Base-by-base conservation (phyloP, 2,113 vertebrate genomes). In the Leptobrachium ailaonicum region DNA sequence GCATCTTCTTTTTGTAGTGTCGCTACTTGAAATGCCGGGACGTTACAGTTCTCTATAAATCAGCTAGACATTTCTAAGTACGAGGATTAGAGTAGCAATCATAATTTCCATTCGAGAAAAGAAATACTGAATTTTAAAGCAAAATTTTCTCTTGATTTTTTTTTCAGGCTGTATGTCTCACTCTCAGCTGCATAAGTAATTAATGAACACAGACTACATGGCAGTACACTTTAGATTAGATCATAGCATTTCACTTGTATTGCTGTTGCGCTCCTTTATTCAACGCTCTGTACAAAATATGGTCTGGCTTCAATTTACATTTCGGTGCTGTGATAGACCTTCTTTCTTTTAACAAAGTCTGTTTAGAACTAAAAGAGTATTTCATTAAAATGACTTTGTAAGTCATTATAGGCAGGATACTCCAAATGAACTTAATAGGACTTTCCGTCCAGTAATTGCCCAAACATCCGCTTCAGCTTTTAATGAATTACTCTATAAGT, bases 381-480 rank as follows among this genome's bases (percentile, higher is more conserved):
- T 67, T 11, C 64, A 67, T 67, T 42, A 67, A 41, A 67, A 60
- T 10, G 56, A 60, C 56, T 60, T 60, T 60, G 56, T 11, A 60
- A 60, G 56, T 14, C 56, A 60, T 60, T 60, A 60, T 13, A 60
- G 56, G 11, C 56, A 60, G 56, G 56, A 60, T 60, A 60, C 13
- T 4, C 9, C 9, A 58, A 69, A 10, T 69, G 41, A 69, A 69
- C 41, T 69, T 12, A 69, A 42, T 69, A 43, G 41, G 43, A 5
- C 1, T 44, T 67, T 67, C 67, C 41, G 41, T 13, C 42, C 67
- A 69, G 41, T 69, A 44, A 69, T 69, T 43, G 6, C 42, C 13
- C 41, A 69, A 69, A 69, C 67, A 69, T 69, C 67, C 42, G 41
- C 42, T 69, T 43, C 67, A 69, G 42, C 12, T 10, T 69, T n/a